Percentiles rank a stretch among this genome's conserved stretches.
Conservation (phyloP, 2,113 vertebrate species). For the Arizona elegans region DNA sequence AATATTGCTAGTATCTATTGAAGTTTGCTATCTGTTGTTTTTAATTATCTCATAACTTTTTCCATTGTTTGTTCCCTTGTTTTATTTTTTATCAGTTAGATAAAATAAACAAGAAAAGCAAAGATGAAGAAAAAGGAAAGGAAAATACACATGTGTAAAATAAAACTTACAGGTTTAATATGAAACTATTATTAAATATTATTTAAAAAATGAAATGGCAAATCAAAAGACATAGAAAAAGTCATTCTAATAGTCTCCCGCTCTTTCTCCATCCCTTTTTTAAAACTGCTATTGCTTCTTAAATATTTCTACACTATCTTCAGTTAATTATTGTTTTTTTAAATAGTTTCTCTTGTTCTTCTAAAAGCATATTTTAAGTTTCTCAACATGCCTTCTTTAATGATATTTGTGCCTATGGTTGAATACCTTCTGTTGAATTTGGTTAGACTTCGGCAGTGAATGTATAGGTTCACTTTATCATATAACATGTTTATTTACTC, state of each 20-base stretch:
- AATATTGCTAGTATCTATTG: background rate
- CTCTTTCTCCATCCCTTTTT: background rate
- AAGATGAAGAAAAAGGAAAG: background rate
- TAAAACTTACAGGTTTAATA: background rate
- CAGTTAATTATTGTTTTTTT: background rate
- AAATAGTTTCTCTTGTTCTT: background rate
- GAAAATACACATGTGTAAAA: background rate
- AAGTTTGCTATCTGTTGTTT: background rate
- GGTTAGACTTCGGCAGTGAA: background rate
- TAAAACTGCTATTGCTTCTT: background rate
- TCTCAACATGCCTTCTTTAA: background rate
- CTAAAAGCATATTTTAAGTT: background rate
- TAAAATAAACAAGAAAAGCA: background rate
- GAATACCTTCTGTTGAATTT: background rate
- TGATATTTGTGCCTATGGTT: background rate
- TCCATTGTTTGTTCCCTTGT: background rate
- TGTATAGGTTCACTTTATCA: background rate
- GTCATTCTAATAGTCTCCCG: background rate
- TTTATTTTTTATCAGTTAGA: background rate
- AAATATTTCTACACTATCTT: background rate
- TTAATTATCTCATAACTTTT: background rate
- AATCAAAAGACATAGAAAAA: background rate
- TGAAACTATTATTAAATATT: background rate
- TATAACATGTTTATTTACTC: background rate
- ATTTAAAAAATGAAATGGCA: background rate